Base-by-base conservation (phyloP, 1,140 invertebrate species). In the Drosophila mojavensis region DNA sequence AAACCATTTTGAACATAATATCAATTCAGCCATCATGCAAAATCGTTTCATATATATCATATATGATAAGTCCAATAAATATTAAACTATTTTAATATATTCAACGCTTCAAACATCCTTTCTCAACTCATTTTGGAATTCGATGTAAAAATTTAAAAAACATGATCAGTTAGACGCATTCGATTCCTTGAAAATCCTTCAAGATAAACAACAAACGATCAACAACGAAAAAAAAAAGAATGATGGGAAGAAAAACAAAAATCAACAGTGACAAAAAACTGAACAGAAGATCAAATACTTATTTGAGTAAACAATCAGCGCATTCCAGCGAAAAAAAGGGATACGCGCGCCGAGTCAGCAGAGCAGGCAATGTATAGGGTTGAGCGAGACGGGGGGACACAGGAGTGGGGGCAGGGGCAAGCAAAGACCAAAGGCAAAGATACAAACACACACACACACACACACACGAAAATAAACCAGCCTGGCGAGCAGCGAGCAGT, bases 251-350 rank as follows among this genome's bases (percentile, higher is more conserved):
- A 36, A 43, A 47, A 5, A 30, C 15, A 47, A 65, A 56, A 45
- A 70, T 65, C 56, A 43, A 60, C 17, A 67, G 65, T 48, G 58
- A 65, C 59, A 67, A 71, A 66, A 54, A 59, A 72, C 62, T 58
- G 60, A 72, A 61, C 53, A 53, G 69, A 53, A 82, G 84, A 86
- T 86, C 83, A 83, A 88, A 89, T 88, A 88, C 63, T 79, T 79
- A 83, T 83, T 88, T 80, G 77, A 83, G 84, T 88, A 88, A 88
- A 88, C 83, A 88, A 83, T 80, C 79, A 39, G 50, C 48, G 73
- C 77, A 88, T 88, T 88, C 83, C 84, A 73, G 59, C 33, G 84
- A 88, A 88, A 85, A 85, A 79, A 88, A 86, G 84, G 83, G 84
- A 88, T 89, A 83, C 76, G 71, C 77, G 64, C n/a, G 68, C 63